Conservation (phyloP, 1,140 invertebrate genomes). For the Ditylenchus dipsaci region DNA sequence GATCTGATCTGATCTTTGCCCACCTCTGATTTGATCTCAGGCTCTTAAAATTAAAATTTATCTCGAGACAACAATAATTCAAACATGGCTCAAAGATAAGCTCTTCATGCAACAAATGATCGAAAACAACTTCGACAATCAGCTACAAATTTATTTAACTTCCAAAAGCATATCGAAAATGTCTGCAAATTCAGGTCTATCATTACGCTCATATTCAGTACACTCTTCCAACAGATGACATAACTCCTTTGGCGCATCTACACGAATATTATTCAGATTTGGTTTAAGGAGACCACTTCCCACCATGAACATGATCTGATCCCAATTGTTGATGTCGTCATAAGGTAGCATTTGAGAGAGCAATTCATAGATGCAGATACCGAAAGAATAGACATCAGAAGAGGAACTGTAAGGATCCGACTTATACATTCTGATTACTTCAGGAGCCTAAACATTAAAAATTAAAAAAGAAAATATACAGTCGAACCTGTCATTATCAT, state of each 20-base stretch:
- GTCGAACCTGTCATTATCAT: no score
- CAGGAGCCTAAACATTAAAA: conserved; percentile 70
- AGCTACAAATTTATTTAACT: no score
- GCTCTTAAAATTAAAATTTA: no score
- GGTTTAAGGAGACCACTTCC: conserved; percentile 71
- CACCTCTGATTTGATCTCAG: no score
- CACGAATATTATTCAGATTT: conserved; percentile 74
- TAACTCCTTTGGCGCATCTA: conserved; percentile 83
- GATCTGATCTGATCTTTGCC: no score
- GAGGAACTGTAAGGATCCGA: conserved; percentile 92
- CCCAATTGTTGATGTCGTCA: conserved; percentile 52
- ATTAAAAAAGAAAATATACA: neutral
- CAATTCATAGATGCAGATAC: conserved; percentile 91
- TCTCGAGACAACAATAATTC: no score
- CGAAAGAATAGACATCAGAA: conserved; percentile 97
- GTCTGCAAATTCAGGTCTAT: conserved; percentile 78
- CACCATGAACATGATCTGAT: conserved; percentile 88
- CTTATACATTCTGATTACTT: conserved; percentile 96
- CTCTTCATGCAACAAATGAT: no score
- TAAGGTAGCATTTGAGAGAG: conserved; percentile 86
- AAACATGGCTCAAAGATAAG: no score
- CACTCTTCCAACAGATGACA: conserved; percentile 80
- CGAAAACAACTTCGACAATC: no score
- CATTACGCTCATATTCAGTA: conserved; percentile 78
- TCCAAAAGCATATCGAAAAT: conserved; percentile 40